A percentile compares a stretch with the other conserved stretches of the same genome.
These are phyloP conservation scores for Galemys pyrenaicus DNA, from an alignment of 2,113 vertebrate genomes.

Conservation along the genomic window DNA sequence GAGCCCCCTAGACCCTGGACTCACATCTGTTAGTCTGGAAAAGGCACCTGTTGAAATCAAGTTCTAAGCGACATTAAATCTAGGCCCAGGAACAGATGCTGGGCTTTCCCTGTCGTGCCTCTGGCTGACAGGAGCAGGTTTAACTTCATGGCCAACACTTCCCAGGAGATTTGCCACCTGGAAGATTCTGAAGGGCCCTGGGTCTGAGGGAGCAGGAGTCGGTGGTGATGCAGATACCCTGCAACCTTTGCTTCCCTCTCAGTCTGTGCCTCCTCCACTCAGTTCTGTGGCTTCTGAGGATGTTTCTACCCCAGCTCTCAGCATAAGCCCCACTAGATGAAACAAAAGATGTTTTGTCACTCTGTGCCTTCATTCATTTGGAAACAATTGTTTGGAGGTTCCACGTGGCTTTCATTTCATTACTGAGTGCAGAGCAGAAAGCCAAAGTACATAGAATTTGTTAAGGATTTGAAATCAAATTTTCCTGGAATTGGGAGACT, in stretches of 20 bases:
- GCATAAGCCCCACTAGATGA: background rate
- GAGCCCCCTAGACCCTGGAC: background rate
- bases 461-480: slow-evolving; percentile 1
- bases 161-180: background rate
- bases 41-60: background rate
- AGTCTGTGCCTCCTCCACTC: no score
- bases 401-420: background rate
- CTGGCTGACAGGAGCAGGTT: background rate
- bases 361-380: background rate
- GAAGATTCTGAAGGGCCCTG: background rate
- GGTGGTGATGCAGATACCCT: background rate
- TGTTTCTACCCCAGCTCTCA: background rate
- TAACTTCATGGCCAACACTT: background rate
- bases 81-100: background rate
- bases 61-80: background rate
- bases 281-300: background rate
- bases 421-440: background rate
- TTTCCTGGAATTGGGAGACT: background rate
- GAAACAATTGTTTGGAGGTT: background rate
- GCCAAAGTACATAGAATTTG: background rate
- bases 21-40: background rate
- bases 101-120: background rate
- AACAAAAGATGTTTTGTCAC: background rate
- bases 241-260: fast-evolving
- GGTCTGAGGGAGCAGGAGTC: background rate